These are phyloP conservation scores for Ecdyonurus torrentis DNA, from an alignment of 2,888 invertebrate genomes.

Conservation along the genomic window DNA sequence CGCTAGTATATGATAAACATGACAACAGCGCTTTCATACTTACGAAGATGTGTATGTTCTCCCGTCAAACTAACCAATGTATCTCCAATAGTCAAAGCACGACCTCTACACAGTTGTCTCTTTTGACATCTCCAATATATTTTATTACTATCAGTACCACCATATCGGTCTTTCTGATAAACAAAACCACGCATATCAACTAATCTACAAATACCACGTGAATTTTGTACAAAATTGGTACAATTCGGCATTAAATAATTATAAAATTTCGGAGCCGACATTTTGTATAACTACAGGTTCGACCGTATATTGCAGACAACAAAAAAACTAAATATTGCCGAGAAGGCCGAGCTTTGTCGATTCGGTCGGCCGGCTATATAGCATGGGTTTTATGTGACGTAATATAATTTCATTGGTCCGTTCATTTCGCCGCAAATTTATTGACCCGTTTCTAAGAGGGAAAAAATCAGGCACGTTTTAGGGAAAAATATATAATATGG, in stretches of 20 bases:
- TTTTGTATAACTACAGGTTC: too few species aligned
- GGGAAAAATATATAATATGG: too few species aligned
- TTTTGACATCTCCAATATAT: background rate
- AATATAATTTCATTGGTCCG: background rate
- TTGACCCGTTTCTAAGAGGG: background rate
- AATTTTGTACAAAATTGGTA: background rate
- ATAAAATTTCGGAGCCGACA: background rate
- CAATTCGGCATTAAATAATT: background rate
- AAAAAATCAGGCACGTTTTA: too few species aligned
- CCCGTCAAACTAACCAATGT: background rate
- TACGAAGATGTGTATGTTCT: background rate
- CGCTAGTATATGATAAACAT: background rate
- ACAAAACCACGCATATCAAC: background rate
- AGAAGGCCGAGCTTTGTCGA: too few species aligned
- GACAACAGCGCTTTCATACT: background rate
- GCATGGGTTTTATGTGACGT: too few species aligned
- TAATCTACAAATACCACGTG: background rate
- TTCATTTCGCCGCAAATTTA: background rate
- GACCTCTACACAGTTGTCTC: background rate
- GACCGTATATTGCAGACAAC: too few species aligned
- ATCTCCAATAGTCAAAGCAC: background rate
- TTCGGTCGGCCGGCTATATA: too few species aligned
- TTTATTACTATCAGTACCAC: background rate
- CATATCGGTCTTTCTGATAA: background rate
- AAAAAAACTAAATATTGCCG: too few species aligned